Conservation (phyloP, 2,797 vertebrate species). For the Tragelaphus eurycerus region DNA sequence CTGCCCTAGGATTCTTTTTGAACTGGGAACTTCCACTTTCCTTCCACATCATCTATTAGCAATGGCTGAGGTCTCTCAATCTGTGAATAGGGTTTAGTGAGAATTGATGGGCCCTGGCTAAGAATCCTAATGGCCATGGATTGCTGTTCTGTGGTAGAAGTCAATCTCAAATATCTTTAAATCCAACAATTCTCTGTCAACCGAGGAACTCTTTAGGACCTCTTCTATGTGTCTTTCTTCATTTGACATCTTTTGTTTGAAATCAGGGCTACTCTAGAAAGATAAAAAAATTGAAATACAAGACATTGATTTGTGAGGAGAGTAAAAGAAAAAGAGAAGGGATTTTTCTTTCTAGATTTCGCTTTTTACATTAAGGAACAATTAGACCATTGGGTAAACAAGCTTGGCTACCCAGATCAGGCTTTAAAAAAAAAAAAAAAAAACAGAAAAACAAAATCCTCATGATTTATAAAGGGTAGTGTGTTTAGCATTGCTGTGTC, state of each 20-base stretch:
- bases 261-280: constrained; percentile 41
- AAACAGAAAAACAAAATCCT: neutral
- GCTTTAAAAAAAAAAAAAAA: neutral
- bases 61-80: neutral
- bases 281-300: constrained; percentile 7
- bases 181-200: constrained; percentile 34
- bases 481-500: neutral
- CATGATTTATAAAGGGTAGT: neutral
- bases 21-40: constrained; percentile 11
- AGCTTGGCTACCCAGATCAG: neutral
- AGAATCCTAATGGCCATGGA: neutral
- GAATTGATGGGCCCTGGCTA: constrained; percentile 55
- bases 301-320: neutral
- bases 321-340: neutral
- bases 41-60: neutral
- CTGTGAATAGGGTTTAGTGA: constrained; percentile 47
- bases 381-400: neutral
- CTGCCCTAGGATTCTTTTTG: constrained; percentile 22
- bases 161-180: constrained; percentile 66
- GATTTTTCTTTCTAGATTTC: neutral
- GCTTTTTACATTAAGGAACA: constrained; percentile 40
- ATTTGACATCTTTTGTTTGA: constrained; percentile 55
- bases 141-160: constrained; percentile 46
- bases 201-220: neutral
- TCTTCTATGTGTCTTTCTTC: constrained; percentile 47